phyloP scores from a whole-genome alignment of 2,888 invertebrate genomes.

The Lampropteryx suffumata region DNA sequence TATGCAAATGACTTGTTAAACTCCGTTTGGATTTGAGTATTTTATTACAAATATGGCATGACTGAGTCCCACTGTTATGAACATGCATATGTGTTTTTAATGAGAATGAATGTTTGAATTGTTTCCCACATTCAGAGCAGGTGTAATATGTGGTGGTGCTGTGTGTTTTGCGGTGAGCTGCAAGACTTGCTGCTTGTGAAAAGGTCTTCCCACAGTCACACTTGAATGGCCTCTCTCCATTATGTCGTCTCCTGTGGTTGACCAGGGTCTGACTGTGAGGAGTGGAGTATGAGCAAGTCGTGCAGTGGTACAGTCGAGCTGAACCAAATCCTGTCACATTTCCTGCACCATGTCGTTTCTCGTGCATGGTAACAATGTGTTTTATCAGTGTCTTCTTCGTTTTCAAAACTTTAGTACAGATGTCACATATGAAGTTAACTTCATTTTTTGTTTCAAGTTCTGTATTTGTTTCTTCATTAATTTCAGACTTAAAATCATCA shows the following conservation, averaged over 20 bases:
- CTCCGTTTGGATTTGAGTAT: constrained; percentile 66
- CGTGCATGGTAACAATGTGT: constrained; percentile 66
- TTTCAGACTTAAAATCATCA: constrained; percentile 28
- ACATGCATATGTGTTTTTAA: constrained; percentile 69
- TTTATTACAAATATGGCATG: constrained; percentile 69
- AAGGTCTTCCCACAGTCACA: constrained; percentile 76
- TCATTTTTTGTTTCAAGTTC: neutral
- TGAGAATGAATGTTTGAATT: constrained; percentile 74
- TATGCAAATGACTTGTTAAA: constrained; percentile 64
- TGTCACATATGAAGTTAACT: constrained; percentile 44
- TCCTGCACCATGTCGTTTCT: constrained; percentile 61
- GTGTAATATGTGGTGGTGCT: constrained; percentile 63
- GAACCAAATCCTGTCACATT: constrained; percentile 67
- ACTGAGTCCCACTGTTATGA: constrained; percentile 60
- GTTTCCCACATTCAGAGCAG: constrained; percentile 72
- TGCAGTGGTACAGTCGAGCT: constrained; percentile 65
- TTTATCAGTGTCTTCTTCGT: constrained; percentile 56
- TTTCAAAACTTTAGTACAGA: constrained; percentile 62
- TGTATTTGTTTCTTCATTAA: constrained; percentile 14
- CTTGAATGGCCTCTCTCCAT: constrained; percentile 68
- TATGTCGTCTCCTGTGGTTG: constrained; percentile 72
- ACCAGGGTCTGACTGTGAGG: constrained; percentile 74
- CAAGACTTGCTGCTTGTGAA: constrained; percentile 69
- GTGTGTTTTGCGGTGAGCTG: constrained; percentile 71
- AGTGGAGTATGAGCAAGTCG: constrained; percentile 67